Evolutionary conservation across 2,797 vertebrate species (phyloP).

Genomic region (Sphaeramia orbicularis): DNA sequence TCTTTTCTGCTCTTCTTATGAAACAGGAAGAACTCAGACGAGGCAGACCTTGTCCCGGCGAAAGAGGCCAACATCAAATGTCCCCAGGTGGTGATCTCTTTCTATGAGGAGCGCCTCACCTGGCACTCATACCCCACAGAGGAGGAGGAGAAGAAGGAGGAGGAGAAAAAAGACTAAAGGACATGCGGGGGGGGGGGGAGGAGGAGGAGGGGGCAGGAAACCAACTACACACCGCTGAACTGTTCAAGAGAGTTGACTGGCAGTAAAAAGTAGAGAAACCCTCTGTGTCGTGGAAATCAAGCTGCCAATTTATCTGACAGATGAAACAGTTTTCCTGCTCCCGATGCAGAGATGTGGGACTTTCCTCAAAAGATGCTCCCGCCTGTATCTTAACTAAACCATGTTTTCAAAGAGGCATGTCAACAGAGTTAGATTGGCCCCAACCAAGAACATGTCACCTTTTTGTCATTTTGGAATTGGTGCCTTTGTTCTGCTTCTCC

Average conservation of each 20-base stretch:
- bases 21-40: slow-evolving; percentile 95
- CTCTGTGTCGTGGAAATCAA: not conserved
- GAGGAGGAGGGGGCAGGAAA: slow-evolving; percentile 51
- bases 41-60: slow-evolving; percentile 96
- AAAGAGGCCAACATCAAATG: slow-evolving; percentile 95
- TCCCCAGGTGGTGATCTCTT: slow-evolving; percentile 98
- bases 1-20: slow-evolving; percentile 1
- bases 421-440: slow-evolving; percentile 5
- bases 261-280: slow-evolving; percentile 10
- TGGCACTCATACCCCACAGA: slow-evolving; percentile 98
- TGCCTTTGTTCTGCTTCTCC: slow-evolving; percentile 49
- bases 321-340: slow-evolving; percentile 55
- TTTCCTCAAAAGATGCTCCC: slow-evolving; percentile 61
- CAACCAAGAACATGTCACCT: slow-evolving; percentile 24
- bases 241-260: slow-evolving; percentile 29
- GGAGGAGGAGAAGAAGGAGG: slow-evolving; percentile 98
- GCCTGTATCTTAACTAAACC: slow-evolving; percentile 47
- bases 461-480: slow-evolving; percentile 11
- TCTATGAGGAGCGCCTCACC: slow-evolving; percentile 97
- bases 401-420: slow-evolving; percentile 27
- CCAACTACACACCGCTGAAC: slow-evolving; percentile 32
- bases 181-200: slow-evolving; percentile 8
- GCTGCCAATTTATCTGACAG: slow-evolving; percentile 56
- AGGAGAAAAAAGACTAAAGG: slow-evolving; percentile 90
- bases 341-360: not conserved